Base-by-base conservation (phyloP, 2,888 invertebrate genomes). In the Noctua comes region DNA sequence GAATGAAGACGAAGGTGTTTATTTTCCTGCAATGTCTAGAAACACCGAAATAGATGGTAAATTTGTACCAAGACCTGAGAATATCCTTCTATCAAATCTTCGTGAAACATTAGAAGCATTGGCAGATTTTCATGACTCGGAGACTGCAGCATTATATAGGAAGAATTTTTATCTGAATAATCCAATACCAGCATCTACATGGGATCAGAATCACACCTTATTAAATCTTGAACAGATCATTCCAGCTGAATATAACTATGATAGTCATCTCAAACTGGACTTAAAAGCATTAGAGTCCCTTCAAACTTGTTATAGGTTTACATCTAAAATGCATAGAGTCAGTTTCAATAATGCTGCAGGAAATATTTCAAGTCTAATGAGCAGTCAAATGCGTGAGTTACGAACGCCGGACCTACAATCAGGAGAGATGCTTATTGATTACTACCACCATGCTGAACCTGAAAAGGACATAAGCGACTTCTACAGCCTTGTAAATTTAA, bases 21-120 rank as follows among this genome's bases (percentile, higher is more conserved):
- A 77, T 77, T 27, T 54, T 68, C 77, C 78, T 36, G 66, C 18
- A 24, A 77, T 77, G 51, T 54, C 66, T 1, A 18, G 0, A 36
- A 77, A 54, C 18, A 66, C 51, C 18, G 21, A 40, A 43, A 66
- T 66, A 18, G 31, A 1, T 46, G 51, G 24, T 66, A 64, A 51
- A 64, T 36, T 77, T 43, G 43, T 77, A 31, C 77, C 77, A 46
- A 77, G 77, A 54, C 77, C 77, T 54, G 77, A 77, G 77, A 77
- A 77, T 27, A 77, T 77, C 31, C 51, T 66, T 43, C 51, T 77
- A 65, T 27, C 54, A n/a, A 77, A 77, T 31, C 43, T 66, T 11
- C 51, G 43, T 24, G 31, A 36, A 66, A 77, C 77, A 24, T 31
- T 66, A 4, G 18, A 31, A 21, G 77, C 43, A 18, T 24, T 77